Conservation (phyloP, 1,140 invertebrate genomes). For the Euwallacea fornicatus region DNA sequence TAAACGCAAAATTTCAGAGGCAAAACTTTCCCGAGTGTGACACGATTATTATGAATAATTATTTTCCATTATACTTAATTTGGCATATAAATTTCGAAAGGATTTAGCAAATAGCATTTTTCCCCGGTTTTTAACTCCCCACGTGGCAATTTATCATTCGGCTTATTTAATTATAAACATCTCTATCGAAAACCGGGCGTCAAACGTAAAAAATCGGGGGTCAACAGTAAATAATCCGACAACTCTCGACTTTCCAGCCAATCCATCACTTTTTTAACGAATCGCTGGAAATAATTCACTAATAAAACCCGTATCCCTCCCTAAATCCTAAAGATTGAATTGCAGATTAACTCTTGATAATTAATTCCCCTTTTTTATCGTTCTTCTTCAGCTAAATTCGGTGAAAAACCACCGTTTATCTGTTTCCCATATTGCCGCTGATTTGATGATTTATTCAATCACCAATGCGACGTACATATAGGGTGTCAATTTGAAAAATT, state of each 20-base stretch:
- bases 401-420: slow-evolving; percentile 6
- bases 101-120: not conserved
- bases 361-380: slow-evolving; percentile 23
- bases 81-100: slow-evolving; percentile 1
- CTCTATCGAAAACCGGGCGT: slow-evolving; percentile 5
- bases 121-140: slow-evolving; percentile 1
- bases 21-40: not conserved
- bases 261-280: slow-evolving; percentile 27
- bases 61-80: not conserved
- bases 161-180: slow-evolving; percentile 22
- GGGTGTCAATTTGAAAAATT: too few species aligned
- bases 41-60: not conserved
- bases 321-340: slow-evolving; percentile 24
- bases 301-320: slow-evolving; percentile 7
- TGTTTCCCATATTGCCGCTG: not conserved
- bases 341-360: slow-evolving; percentile 29
- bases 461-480: too few species aligned
- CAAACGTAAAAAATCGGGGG: slow-evolving; percentile 8
- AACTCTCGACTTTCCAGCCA: slow-evolving; percentile 22
- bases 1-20: too few species aligned
- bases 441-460: not conserved
- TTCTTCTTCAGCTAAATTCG: slow-evolving; percentile 11
- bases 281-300: slow-evolving; percentile 12
- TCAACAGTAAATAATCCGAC: slow-evolving; percentile 20
- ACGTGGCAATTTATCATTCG: slow-evolving; percentile 13